phyloP scores from a whole-genome alignment of 2,888 invertebrate species.

The Lordiphosa andalusiaca region DNA sequence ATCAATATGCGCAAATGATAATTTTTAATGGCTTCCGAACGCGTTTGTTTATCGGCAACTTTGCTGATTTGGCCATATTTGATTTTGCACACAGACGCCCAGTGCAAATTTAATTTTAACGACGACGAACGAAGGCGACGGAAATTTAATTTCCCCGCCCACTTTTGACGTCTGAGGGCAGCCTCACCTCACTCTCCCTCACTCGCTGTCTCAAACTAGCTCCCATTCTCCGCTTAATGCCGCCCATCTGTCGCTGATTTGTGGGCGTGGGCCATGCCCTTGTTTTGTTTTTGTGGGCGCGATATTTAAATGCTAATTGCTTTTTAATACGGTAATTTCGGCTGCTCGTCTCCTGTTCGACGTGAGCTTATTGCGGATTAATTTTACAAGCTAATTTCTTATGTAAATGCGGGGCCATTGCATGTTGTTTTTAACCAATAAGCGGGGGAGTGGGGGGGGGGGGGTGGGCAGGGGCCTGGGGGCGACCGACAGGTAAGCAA shows the following conservation, averaged over 20 bases:
- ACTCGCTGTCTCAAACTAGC: not conserved
- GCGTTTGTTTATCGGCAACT: slow-evolving; percentile 73
- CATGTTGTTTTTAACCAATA: slow-evolving; percentile 50
- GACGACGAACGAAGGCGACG: slow-evolving; percentile 53
- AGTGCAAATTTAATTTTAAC: slow-evolving; percentile 69
- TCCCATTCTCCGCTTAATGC: slow-evolving; percentile 35
- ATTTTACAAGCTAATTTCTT: slow-evolving; percentile 79
- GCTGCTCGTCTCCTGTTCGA: slow-evolving; percentile 47
- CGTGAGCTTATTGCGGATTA: slow-evolving; percentile 77
- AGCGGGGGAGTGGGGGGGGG: not conserved
- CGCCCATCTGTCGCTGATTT: slow-evolving; percentile 31
- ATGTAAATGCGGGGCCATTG: slow-evolving; percentile 71
- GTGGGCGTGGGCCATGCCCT: slow-evolving; percentile 18
- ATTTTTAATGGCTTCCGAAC: slow-evolving; percentile 76
- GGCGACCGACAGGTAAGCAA: slow-evolving; percentile 45
- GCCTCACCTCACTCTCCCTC: not conserved
- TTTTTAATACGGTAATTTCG: slow-evolving; percentile 77
- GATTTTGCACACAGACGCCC: slow-evolving; percentile 45
- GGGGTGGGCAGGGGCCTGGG: not conserved
- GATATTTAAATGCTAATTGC: slow-evolving; percentile 77
- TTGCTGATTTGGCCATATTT: slow-evolving; percentile 68
- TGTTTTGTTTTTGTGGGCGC: slow-evolving; percentile 45
- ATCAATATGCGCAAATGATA: slow-evolving; percentile 76
- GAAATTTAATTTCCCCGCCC: slow-evolving; percentile 70
- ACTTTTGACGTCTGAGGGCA: slow-evolving; percentile 40